Evolutionary conservation across 2,888 invertebrate genomes (phyloP), one percentile per base, ranked within the genome.

Genomic region (Clepsis dumicolana): DNA sequence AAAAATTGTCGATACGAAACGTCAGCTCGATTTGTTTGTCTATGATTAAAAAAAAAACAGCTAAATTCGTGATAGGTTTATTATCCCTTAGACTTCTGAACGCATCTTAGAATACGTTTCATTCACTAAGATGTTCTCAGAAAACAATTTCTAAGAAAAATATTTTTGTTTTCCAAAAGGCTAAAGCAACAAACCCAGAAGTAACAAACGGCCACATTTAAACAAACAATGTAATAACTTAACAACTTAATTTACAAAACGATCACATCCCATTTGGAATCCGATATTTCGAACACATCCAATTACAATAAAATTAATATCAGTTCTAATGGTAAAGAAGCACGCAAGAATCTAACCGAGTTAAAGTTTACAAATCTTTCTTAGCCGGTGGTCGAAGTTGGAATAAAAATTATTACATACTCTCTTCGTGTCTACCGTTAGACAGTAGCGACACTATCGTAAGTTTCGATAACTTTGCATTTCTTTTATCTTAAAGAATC

Each of bases 161-260:
- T 44, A 44, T 44, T 41, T 44, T 5, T 44, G 4, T 44, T n/a
- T 38, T 44, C 44, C 14, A 44, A 44, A 14, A 18, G 7, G n/a
- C 44, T 18, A 18, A 18, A 18, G 64, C 4, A 61, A 66, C 18
- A 44, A 61, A 48, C 66, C 12, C 27, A 54, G 18, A 44, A 27
- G 38, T 52, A 53, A 52, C 25, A 24, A 32, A 63, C 32, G 16
- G 32, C 61, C 16, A 32, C 60, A 29, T 63, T n/a, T 57, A 63
- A 63, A 67, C 50, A 63, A 63, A 67, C 50, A 67, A 29, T 67
- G n/a, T 67, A 67, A 67, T 63, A 67, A 67, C 56, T 29, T 63
- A 67, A 67, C 67, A 56, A 67, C 67, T 57, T 52, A 57, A 67
- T 67, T 67, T 67, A 67, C 32, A 53, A 67, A 63, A 67, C 67